Evolutionary conservation across 2,113 vertebrate genomes (phyloP), one percentile per base, ranked within the genome.

Genomic region (Oreochromis tanganicae): DNA sequence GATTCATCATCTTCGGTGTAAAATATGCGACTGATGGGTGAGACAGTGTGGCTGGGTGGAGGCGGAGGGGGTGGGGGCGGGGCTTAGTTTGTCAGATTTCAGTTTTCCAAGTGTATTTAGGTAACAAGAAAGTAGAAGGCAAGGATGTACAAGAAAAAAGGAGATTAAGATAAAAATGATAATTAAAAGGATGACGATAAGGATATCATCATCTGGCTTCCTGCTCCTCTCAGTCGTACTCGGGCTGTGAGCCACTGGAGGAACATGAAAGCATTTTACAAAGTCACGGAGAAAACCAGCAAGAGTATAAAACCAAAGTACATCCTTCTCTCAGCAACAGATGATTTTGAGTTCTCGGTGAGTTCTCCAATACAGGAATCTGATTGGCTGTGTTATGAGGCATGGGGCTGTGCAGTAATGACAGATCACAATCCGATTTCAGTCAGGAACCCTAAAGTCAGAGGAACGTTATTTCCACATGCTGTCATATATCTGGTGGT

Each of bases 1-100:
- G 92, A 93, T 93, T 95, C 93, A 94, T 93, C 89, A 91, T 81
- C 13, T 91, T 89, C 5, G 7, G 17, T 66, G 81, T 88, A 87
- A 90, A 89, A 91, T 92, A 88, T 83, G 82, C 27, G 9, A 66
- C 84, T 91, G 88, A 85, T 80, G 85, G 61, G 63, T 66, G 54
- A 87, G 34, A 38, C 9, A 17, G 43, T 78, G 27, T 32, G 71
- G 27, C 16, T 50, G 71, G 27, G 27, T 50, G 17, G 6, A 78
- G 46, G 68, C 1, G 2, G 36, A 24, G 13, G 24, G 21, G 38
- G 5, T 6, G 68, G 17, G 50, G 56, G 66, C 0, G 3, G 43
- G 24, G 9, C 21, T 46, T 85, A 14, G n/a, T 75, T 73, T 52
- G 32, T 86, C 82, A 82, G 86, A 85, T 90, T 86, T 84, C 56